phyloP scores from a whole-genome alignment of 2,888 invertebrate genomes.

The Tillus elongatus region DNA sequence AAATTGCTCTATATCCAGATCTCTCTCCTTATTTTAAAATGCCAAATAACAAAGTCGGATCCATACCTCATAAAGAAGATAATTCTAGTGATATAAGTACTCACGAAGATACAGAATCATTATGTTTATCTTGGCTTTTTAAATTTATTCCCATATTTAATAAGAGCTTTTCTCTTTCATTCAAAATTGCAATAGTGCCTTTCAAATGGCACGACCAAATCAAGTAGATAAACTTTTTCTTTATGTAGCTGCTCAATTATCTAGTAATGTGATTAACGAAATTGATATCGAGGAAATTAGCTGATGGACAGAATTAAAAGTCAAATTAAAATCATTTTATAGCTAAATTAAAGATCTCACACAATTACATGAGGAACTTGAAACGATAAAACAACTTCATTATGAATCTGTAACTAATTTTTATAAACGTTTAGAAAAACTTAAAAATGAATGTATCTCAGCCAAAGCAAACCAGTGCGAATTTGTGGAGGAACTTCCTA shows the following conservation, averaged over 20 bases:
- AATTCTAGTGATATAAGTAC: neutral
- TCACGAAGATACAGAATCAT: neutral
- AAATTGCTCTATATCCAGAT: constrained; percentile 1
- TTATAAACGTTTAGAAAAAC: constrained; percentile 16
- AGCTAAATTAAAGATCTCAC: constrained; percentile 12
- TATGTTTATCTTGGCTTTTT: neutral
- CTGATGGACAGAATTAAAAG: neutral
- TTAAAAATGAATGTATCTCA: constrained; percentile 16
- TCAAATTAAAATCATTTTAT: constrained; percentile 14
- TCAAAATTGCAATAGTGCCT: constrained; percentile 2
- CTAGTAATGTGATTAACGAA: constrained; percentile 1
- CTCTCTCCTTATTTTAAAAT: neutral
- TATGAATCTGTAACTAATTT: constrained; percentile 15
- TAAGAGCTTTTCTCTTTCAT: neutral
- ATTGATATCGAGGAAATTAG: neutral
- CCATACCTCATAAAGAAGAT: too few species aligned
- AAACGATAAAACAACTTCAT: constrained; percentile 15
- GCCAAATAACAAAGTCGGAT: too few species aligned
- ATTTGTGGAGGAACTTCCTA: constrained; percentile 4
- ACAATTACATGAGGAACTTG: constrained; percentile 16
- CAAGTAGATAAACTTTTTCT: neutral
- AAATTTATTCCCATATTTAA: neutral
- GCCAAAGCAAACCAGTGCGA: constrained; percentile 6
- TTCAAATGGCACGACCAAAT: constrained; percentile 3
- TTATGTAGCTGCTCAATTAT: constrained; percentile 2